These are phyloP conservation scores for Celastrina argiolus DNA, from an alignment of 2,888 invertebrate genomes.

Conservation along the genomic window DNA sequence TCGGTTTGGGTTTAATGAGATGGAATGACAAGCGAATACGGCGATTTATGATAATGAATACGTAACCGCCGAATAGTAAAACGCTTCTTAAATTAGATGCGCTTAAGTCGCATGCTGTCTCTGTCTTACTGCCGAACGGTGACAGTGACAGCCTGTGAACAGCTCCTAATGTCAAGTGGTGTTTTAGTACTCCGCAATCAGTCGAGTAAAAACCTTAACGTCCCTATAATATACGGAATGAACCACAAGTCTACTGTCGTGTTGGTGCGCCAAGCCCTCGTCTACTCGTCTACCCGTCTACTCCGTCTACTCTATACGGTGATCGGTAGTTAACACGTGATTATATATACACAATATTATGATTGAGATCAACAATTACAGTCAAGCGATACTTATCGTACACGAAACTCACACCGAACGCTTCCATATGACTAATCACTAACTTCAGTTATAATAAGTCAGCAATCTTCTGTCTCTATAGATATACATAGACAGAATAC, in stretches of 20 bases:
- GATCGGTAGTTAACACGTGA: constrained; percentile 72
- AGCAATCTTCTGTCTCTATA: constrained; percentile 11
- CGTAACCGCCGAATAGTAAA: too few relatives aligned
- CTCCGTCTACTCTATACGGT: constrained; percentile 52
- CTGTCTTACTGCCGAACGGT: too few relatives aligned
- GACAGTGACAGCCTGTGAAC: too few relatives aligned
- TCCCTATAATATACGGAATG: constrained; percentile 51
- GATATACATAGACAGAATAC: not conserved
- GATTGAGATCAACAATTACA: constrained; percentile 75
- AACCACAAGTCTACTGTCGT: constrained; percentile 70
- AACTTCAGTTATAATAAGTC: constrained; percentile 27
- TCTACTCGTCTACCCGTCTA: constrained; percentile 34
- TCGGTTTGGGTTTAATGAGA: not conserved
- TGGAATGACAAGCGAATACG: constrained; percentile 1
- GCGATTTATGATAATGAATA: not conserved
- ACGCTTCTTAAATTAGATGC: too few relatives aligned
- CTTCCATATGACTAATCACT: constrained; percentile 31
- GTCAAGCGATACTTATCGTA: constrained; percentile 63
- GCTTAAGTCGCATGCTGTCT: too few relatives aligned
- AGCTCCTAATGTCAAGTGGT: too few relatives aligned
- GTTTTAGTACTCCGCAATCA: too few relatives aligned
- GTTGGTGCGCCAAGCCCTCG: constrained; percentile 71
- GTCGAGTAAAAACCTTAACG: constrained; percentile 31
- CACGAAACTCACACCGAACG: constrained; percentile 34
- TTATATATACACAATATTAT: constrained; percentile 72